Evolutionary conservation across 2,888 invertebrate genomes (phyloP).

Genomic region (Yponomeuta sedellus): DNA sequence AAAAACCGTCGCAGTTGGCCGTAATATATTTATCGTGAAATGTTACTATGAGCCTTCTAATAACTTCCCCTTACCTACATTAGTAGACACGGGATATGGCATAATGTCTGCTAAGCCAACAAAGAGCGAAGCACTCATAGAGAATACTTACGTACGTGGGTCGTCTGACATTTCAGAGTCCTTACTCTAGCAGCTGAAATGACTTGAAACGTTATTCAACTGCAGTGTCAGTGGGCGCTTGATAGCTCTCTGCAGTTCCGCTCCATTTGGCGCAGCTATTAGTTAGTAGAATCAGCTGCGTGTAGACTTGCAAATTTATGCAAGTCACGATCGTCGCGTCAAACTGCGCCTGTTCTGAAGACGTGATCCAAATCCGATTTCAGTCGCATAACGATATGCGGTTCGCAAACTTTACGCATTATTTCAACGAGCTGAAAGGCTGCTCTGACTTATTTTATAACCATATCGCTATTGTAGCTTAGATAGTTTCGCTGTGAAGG

Average conservation of each 20-base stretch:
- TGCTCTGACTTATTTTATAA: neutral
- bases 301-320: slow-evolving; percentile 75
- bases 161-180: neutral
- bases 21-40: slow-evolving; percentile 1
- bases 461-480: too few species aligned
- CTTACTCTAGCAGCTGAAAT: neutral
- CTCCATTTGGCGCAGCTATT: neutral
- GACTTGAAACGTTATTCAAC: neutral
- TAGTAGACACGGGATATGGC: neutral
- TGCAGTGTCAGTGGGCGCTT: neutral
- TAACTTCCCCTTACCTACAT: neutral
- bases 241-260: neutral
- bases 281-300: slow-evolving; percentile 30
- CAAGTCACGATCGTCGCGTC: slow-evolving; percentile 69
- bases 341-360: slow-evolving; percentile 62
- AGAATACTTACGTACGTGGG: neutral
- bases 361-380: slow-evolving; percentile 72
- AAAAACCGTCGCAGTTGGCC: neutral
- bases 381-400: slow-evolving; percentile 66
- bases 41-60: neutral
- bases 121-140: neutral
- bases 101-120: neutral
- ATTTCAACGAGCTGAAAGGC: slow-evolving; percentile 53
- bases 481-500: neutral
- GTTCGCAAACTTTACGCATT: slow-evolving; percentile 68